phyloP scores from a whole-genome alignment of 2,797 vertebrate genomes.

The Labroides dimidiatus region DNA sequence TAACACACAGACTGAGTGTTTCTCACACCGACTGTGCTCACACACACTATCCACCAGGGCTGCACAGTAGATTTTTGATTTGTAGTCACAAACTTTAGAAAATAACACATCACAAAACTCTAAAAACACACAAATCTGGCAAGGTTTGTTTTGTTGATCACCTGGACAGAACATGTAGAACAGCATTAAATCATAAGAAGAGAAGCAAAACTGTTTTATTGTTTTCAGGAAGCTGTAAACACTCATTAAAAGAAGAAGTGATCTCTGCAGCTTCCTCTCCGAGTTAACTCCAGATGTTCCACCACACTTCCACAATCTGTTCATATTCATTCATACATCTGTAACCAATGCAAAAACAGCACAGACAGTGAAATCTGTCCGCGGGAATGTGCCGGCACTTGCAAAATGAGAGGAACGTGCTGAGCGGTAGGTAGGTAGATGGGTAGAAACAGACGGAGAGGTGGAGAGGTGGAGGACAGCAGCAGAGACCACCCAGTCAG shows the following conservation, averaged over 20 bases:
- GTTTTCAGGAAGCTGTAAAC: not conserved
- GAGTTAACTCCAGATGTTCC: conserved; percentile 26
- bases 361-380: not conserved
- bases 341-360: conserved; percentile 9
- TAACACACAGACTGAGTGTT: conserved; percentile 10
- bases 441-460: not conserved
- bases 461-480: conserved; percentile 43
- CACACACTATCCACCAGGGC: not conserved
- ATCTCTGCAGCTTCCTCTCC: conserved; percentile 17
- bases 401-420: conserved; percentile 5
- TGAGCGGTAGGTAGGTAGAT: not conserved
- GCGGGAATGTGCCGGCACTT: conserved; percentile 28
- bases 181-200: not conserved
- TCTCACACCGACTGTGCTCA: conserved; percentile 1
- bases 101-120: too few species aligned
- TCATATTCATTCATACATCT: conserved; percentile 15
- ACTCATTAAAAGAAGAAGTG: not conserved
- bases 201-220: not conserved
- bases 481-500: conserved; percentile 77
- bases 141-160: not conserved
- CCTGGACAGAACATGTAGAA: not conserved
- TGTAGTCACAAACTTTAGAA: too few species aligned
- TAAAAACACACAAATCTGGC: too few species aligned
- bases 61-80: too few species aligned
- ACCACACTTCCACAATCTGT: not conserved